phyloP scores from a whole-genome alignment of 2,888 invertebrate genomes.

The Lingula anatina region DNA sequence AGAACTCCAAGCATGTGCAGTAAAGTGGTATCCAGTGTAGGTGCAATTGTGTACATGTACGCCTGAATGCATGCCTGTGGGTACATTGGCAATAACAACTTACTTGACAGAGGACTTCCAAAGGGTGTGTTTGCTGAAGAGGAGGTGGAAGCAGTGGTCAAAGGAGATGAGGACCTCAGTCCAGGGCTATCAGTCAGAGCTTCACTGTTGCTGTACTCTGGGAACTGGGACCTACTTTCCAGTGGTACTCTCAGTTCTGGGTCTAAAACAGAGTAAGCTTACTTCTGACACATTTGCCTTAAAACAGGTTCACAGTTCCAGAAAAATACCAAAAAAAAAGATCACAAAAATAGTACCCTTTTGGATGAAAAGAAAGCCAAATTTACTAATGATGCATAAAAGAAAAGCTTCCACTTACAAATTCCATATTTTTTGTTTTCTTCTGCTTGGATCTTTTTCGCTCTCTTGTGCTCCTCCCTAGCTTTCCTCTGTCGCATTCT shows the following conservation, averaged over 20 bases:
- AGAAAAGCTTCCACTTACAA: slow-evolving; percentile 21
- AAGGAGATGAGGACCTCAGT: no score
- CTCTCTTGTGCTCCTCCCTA: slow-evolving; percentile 73
- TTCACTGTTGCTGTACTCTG: slow-evolving; percentile 15
- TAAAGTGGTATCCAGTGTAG: no score
- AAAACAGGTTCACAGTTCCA: no score
- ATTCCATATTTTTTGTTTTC: slow-evolving; percentile 68
- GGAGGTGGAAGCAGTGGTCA: slow-evolving; percentile 10
- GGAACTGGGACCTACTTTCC: slow-evolving; percentile 21
- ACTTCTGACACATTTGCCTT: neutral
- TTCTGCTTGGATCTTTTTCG: slow-evolving; percentile 69
- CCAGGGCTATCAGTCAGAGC: no score
- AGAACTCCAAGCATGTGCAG: no score
- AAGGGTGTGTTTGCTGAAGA: slow-evolving; percentile 18
- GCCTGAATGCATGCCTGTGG: no score
- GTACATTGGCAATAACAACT: no score
- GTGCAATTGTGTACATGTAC: no score
- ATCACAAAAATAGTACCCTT: no score
- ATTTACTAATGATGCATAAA: neutral
- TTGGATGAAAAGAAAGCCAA: no score
- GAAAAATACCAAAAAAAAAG: no score
- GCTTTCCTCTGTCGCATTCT: slow-evolving; percentile 66
- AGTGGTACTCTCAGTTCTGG: slow-evolving; percentile 18
- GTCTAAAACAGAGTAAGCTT: slow-evolving; percentile 10
- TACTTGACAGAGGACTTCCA: slow-evolving; percentile 18